A percentile compares a stretch with the other conserved stretches of the same genome.
Conservation (phyloP, 2,113 vertebrate species). For the Pteropus alecto region DNA sequence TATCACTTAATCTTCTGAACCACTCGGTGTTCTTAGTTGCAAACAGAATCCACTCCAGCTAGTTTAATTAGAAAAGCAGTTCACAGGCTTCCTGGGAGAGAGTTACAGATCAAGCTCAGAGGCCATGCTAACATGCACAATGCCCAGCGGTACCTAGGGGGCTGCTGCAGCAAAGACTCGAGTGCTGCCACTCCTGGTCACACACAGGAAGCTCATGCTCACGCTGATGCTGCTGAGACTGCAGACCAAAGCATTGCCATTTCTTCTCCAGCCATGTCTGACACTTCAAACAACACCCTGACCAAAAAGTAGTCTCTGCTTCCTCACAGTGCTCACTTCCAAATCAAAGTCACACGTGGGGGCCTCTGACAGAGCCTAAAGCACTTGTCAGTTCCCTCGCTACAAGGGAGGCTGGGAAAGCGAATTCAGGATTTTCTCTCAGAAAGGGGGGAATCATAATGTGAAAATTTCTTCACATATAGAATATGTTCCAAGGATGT, state of each 20-base stretch:
- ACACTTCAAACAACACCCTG: neutral
- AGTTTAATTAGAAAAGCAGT: neutral
- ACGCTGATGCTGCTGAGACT: neutral
- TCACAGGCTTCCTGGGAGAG: neutral
- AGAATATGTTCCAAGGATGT: neutral
- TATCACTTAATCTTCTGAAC: neutral
- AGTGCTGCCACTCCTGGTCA: neutral
- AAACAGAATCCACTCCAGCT: neutral
- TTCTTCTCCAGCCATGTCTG: neutral
- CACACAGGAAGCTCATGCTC: neutral
- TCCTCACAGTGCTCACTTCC: neutral
- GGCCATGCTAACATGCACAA: neutral
- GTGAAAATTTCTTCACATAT: neutral
- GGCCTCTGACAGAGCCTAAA: neutral
- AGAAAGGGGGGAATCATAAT: neutral
- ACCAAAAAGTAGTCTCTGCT: neutral
- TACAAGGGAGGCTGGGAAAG: neutral
- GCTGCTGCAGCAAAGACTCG: neutral
- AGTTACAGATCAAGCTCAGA: neutral
- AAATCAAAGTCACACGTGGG: neutral
- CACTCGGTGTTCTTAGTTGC: neutral
- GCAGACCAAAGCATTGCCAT: neutral
- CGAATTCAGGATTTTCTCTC: neutral
- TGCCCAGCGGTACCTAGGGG: neutral
- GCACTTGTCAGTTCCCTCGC: neutral